phyloP scores from a whole-genome alignment of 2,797 vertebrate genomes.

The Cuculus canorus region DNA sequence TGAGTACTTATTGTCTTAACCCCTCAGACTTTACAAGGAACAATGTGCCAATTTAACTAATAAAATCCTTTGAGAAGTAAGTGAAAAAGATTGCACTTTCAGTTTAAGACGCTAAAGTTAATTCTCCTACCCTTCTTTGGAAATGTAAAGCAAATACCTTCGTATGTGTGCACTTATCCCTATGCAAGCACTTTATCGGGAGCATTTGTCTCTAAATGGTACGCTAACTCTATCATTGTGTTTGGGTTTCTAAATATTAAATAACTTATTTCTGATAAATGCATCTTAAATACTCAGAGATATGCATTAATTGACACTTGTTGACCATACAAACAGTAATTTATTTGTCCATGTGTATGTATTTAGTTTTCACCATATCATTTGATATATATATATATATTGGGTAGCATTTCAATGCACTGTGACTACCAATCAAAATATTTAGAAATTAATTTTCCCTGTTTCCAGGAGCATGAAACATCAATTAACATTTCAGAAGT shows the following conservation, averaged over 20 bases:
- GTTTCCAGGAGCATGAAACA: neutral
- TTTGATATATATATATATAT: neutral
- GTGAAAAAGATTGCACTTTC: neutral
- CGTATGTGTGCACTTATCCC: accelerated
- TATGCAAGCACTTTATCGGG: neutral
- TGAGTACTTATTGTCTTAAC: neutral
- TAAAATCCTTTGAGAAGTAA: neutral
- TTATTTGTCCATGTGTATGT: neutral
- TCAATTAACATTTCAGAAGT: neutral
- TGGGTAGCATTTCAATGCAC: accelerated
- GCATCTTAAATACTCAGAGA: neutral
- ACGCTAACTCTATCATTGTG: neutral
- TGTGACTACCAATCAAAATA: neutral
- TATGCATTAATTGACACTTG: neutral
- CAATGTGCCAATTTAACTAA: neutral
- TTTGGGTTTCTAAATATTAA: neutral
- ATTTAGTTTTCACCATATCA: neutral
- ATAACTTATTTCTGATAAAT: neutral
- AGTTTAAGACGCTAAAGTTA: neutral
- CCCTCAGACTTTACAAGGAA: neutral
- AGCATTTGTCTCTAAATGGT: neutral
- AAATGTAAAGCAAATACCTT: neutral
- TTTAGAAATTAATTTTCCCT: neutral
- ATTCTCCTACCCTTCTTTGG: neutral
- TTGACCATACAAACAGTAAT: neutral